These are phyloP conservation scores for Zaprionus tsacasi DNA, from an alignment of 1,140 invertebrate genomes.

Conservation along the genomic window DNA sequence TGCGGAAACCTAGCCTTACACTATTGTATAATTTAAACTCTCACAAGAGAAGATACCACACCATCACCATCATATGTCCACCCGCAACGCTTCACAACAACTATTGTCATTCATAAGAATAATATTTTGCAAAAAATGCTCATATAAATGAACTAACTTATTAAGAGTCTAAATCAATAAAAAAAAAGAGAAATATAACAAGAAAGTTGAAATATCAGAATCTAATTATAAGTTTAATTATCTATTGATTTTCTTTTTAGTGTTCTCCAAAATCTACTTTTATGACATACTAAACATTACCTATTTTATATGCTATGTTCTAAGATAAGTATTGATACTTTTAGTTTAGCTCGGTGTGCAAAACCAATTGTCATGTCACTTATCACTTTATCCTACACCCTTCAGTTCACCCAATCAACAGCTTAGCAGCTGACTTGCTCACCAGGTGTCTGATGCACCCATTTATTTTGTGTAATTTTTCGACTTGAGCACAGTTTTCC, in stretches of 20 bases:
- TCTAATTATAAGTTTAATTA: conserved; percentile 52
- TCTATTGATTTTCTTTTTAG: conserved; percentile 51
- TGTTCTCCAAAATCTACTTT: conserved; percentile 69
- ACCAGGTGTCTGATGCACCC: not conserved
- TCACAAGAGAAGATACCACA: conserved; percentile 27
- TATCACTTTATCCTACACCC: not conserved
- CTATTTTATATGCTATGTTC: conserved; percentile 76
- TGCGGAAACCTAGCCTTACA: conserved; percentile 38
- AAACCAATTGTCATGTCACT: conserved; percentile 48
- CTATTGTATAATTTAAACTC: conserved; percentile 50
- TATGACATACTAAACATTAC: conserved; percentile 56
- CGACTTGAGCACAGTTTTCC: conserved; percentile 3
- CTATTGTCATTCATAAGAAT: conserved; percentile 35
- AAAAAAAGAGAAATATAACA: conserved; percentile 37
- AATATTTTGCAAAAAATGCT: conserved; percentile 54
- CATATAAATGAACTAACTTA: conserved; percentile 63
- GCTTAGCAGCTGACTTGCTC: not conserved
- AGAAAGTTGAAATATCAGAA: conserved; percentile 48
- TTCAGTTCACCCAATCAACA: not conserved
- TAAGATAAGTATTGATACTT: conserved; percentile 79
- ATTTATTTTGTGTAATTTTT: conserved; percentile 28
- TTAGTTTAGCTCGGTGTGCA: conserved; percentile 74
- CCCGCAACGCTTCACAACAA: not conserved
- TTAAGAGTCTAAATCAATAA: conserved; percentile 56
- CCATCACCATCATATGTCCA: conserved; percentile 3